Conservation (phyloP, 2,113 vertebrate genomes). For the Holacanthus passer region DNA sequence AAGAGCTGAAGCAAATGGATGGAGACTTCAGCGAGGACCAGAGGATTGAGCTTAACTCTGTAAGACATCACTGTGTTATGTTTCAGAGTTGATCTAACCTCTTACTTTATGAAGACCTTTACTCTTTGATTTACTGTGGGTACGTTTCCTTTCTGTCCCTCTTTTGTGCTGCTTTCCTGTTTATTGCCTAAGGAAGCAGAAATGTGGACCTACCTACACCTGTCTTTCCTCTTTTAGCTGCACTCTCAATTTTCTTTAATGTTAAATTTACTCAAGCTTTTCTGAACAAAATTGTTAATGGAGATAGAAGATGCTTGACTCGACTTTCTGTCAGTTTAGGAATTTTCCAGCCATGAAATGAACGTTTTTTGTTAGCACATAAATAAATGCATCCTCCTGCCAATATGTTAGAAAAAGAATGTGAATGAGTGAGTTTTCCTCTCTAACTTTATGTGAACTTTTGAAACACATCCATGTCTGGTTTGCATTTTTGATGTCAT, state of each 20-base stretch:
- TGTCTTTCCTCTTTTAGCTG: not conserved
- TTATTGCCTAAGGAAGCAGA: not conserved
- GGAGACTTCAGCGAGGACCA: conserved; percentile 92
- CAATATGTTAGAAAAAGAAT: not conserved
- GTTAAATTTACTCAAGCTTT: not conserved
- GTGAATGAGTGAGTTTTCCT: too few species aligned
- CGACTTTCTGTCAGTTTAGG: too few species aligned
- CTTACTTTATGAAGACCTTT: too few species aligned
- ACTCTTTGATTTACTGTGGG: not conserved
- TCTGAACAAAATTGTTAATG: too few species aligned
- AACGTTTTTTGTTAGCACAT: too few species aligned
- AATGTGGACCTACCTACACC: not conserved
- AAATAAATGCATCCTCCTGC: not conserved
- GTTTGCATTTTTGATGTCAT: not conserved
- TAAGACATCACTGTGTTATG: conserved; percentile 64
- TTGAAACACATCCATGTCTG: not conserved
- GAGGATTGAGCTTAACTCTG: conserved; percentile 94
- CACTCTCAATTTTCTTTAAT: not conserved
- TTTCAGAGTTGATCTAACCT: not conserved
- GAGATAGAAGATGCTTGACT: too few species aligned
- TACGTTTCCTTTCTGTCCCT: not conserved
- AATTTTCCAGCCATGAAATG: too few species aligned
- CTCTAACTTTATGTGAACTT: too few species aligned
- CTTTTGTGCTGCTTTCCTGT: not conserved
- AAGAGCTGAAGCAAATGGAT: conserved; percentile 91